A percentile compares a stretch with the other conserved stretches of the same genome.
phyloP scores from a whole-genome alignment of 2,888 invertebrate genomes.

The Drepana falcataria region DNA sequence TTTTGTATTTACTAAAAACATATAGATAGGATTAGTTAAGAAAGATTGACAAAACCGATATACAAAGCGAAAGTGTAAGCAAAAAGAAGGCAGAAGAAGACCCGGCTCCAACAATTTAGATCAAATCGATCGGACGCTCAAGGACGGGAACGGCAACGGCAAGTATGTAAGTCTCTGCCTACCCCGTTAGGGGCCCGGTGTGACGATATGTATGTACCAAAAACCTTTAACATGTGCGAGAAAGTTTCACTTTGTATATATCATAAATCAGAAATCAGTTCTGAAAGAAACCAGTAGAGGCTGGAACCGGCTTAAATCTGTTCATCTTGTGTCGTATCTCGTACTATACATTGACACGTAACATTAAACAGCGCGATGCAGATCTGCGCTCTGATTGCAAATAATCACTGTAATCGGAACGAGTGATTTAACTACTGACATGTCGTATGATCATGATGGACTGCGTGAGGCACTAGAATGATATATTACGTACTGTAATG shows the following conservation, averaged over 20 bases:
- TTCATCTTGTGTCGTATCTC: not conserved
- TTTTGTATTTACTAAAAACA: too few species aligned
- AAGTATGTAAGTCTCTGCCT: too few species aligned
- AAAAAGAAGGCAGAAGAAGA: too few species aligned
- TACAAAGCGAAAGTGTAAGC: too few species aligned
- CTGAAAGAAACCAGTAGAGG: not conserved
- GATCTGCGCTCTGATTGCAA: slow-evolving; percentile 1
- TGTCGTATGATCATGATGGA: not conserved
- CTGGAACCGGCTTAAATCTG: not conserved
- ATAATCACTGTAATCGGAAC: not conserved
- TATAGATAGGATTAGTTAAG: too few species aligned
- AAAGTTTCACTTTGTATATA: not conserved
- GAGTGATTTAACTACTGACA: slow-evolving; percentile 1
- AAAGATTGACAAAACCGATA: too few species aligned
- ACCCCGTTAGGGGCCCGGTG: too few species aligned
- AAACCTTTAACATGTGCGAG: too few species aligned
- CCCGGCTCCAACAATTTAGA: too few species aligned
- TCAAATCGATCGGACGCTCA: too few species aligned
- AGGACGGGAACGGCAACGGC: too few species aligned
- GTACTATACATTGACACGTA: not conserved
- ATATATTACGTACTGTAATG: not conserved
- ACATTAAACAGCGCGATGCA: slow-evolving; percentile 1
- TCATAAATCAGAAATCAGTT: not conserved
- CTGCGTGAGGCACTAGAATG: not conserved
- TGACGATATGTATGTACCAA: too few species aligned